A percentile compares a stretch with the other conserved stretches of the same genome.
These are phyloP conservation scores for Darwinula stevensoni DNA, from an alignment of 2,888 invertebrate genomes.

Conservation along the genomic window DNA sequence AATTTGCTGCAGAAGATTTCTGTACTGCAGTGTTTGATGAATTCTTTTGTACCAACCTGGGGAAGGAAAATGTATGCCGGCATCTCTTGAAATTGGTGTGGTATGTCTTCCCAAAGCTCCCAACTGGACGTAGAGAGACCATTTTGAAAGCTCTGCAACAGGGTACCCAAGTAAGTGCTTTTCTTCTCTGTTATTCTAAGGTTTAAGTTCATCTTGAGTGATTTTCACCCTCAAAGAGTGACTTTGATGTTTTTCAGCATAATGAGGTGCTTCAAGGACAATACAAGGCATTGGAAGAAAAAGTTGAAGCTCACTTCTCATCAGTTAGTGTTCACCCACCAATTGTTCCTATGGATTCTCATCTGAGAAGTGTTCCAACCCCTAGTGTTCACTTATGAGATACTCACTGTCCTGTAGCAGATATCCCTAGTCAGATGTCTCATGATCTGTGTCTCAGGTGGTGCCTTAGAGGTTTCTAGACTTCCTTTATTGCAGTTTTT, in stretches of 20 bases:
- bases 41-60: constrained; percentile 66
- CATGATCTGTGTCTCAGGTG: no score
- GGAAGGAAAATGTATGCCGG: constrained; percentile 64
- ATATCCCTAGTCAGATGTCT: no score
- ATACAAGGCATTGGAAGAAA: not conserved
- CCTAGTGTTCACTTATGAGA: no score
- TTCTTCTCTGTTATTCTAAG: not conserved
- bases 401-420: no score
- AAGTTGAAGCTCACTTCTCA: not conserved
- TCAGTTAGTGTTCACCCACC: no score
- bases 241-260: not conserved
- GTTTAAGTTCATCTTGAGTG: not conserved
- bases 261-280: not conserved
- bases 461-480: no score
- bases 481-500: no score
- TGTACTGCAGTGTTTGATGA: constrained; percentile 85
- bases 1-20: constrained; percentile 75
- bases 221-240: no score
- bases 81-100: constrained; percentile 68
- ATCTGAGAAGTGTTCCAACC: no score
- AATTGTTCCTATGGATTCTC: no score
- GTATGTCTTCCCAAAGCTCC: constrained; percentile 63
- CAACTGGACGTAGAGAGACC: constrained; percentile 26
- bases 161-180: not conserved
- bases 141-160: constrained; percentile 1